A percentile compares a stretch with the other conserved stretches of the same genome.
These are phyloP conservation scores for Sebastes kiyomatsui DNA, from an alignment of 2,797 vertebrate species.

Conservation along the genomic window DNA sequence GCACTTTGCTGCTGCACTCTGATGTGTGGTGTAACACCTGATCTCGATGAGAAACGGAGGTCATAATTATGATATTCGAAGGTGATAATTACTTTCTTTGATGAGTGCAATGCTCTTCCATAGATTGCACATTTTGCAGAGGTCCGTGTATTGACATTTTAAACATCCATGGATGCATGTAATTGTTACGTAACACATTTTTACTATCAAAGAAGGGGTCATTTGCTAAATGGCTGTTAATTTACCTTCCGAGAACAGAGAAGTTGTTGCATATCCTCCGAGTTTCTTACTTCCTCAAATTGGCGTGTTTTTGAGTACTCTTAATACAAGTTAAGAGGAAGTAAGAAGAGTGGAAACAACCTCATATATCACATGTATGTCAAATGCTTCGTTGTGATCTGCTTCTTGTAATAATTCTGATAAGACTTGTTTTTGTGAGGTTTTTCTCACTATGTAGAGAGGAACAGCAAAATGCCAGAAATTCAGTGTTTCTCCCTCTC, in stretches of 20 bases:
- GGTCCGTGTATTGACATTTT: neutral
- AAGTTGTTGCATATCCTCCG: neutral
- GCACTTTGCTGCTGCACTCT: neutral
- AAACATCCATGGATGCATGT: neutral
- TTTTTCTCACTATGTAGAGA: neutral
- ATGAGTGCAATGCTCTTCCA: neutral
- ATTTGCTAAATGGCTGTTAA: neutral
- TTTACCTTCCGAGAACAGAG: neutral
- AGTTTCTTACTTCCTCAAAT: slow-evolving; percentile 47
- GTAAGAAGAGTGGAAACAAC: slow-evolving; percentile 1
- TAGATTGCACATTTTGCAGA: neutral
- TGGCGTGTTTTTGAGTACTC: neutral
- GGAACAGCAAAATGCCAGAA: neutral
- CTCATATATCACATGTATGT: neutral
- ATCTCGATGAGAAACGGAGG: neutral
- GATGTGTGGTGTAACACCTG: neutral
- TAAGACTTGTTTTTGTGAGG: neutral
- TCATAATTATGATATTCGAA: neutral
- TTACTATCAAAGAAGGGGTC: neutral
- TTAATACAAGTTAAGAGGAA: slow-evolving; percentile 19
- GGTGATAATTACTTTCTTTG: neutral
- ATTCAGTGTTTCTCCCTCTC: neutral
- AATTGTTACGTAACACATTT: neutral
- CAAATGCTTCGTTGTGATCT: neutral
- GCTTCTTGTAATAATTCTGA: neutral